Conservation (phyloP, 2,113 vertebrate species). For the Amphiprion percula region DNA sequence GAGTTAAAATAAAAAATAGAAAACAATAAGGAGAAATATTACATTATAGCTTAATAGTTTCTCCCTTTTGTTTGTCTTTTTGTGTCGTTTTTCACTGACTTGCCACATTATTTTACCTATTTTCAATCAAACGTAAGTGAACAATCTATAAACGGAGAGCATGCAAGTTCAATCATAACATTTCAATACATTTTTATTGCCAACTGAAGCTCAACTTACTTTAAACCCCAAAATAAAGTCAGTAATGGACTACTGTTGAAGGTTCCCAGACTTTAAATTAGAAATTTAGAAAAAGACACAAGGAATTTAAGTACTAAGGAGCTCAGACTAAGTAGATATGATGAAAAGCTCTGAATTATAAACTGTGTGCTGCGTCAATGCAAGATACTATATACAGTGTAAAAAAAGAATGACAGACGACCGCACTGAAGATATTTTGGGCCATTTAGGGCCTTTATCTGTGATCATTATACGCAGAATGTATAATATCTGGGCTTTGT, state of each 20-base stretch:
- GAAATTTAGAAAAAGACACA: background rate
- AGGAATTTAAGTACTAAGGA: background rate
- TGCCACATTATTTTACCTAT: no score
- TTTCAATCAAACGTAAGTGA: no score
- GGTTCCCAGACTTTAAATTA: background rate
- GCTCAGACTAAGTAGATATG: background rate
- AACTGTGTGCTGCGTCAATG: background rate
- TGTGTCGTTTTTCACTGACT: no score
- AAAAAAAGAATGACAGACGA: constrained; percentile 22
- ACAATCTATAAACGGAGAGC: no score
- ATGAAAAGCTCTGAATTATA: constrained; percentile 4
- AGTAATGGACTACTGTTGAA: background rate
- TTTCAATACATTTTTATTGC: no score
- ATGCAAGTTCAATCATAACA: no score
- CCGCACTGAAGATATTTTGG: constrained; percentile 37
- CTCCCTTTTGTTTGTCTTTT: no score
- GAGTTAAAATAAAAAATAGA: constrained; percentile 6
- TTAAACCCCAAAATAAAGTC: background rate
- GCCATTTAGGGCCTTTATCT: constrained; percentile 34
- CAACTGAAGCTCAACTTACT: background rate
- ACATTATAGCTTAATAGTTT: no score
- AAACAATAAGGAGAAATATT: background rate
- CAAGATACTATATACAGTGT: constrained; percentile 4
- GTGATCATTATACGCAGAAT: constrained; percentile 39
- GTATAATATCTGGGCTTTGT: constrained; percentile 45